A percentile compares a stretch with the other conserved stretches of the same genome.
phyloP scores from a whole-genome alignment of 2,113 vertebrate genomes.

The Microcebus lehilahytsara region DNA sequence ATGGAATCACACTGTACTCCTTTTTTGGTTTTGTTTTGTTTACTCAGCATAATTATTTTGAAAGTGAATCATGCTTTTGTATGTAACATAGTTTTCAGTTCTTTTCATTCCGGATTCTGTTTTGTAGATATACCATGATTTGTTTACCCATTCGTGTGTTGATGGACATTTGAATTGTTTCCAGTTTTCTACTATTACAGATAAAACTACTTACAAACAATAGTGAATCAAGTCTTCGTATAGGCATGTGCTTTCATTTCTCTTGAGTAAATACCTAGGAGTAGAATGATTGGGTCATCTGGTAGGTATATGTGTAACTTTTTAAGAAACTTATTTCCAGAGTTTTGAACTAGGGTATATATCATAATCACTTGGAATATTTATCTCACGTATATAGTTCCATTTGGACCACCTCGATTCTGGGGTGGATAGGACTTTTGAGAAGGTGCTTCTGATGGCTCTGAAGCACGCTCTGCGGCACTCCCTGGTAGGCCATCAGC shows the following conservation, averaged over 20 bases:
- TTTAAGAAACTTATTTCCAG: neutral
- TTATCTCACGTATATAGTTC: neutral
- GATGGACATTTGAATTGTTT: neutral
- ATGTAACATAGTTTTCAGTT: neutral
- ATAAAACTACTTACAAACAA: neutral
- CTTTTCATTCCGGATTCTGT: neutral
- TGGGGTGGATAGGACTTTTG: neutral
- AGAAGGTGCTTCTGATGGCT: neutral
- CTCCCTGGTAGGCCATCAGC: neutral
- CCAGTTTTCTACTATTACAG: neutral
- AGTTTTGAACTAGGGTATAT: neutral
- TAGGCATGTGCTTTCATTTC: neutral
- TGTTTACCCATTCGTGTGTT: neutral
- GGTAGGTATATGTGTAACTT: neutral
- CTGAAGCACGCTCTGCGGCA: neutral
- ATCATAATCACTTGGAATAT: neutral
- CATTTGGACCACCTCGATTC: neutral
- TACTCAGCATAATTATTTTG: neutral
- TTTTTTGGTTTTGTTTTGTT: neutral
- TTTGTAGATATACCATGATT: neutral
- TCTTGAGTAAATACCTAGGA: neutral
- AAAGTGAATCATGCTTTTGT: neutral
- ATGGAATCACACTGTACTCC: neutral
- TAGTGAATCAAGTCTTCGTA: neutral
- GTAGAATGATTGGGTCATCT: neutral